Evolutionary conservation across 2,113 vertebrate genomes (phyloP).

Genomic region (Myrmecophaga tridactyla): DNA sequence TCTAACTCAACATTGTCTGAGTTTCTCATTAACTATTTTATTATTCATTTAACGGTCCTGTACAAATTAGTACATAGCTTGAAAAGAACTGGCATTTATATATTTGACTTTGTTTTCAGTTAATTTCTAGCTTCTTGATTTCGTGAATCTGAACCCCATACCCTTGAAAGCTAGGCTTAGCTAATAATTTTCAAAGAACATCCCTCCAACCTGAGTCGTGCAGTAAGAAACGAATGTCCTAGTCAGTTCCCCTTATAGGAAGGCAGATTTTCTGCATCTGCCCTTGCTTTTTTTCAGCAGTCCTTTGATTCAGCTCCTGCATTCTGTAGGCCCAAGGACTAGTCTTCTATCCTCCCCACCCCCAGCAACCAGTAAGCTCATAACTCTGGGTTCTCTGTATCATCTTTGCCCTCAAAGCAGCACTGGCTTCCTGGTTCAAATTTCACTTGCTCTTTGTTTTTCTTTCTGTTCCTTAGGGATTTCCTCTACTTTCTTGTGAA

Average conservation of each 20-base stretch:
- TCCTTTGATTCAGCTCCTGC: not conserved
- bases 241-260: not conserved
- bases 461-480: not conserved
- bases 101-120: not conserved
- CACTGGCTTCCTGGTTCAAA: not conserved
- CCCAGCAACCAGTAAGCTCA: not conserved
- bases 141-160: not conserved
- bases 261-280: not conserved
- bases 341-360: not conserved
- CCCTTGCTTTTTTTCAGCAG: not conserved
- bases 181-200: not conserved
- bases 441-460: constrained; percentile 23
- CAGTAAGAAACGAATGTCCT: not conserved
- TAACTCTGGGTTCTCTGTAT: not conserved
- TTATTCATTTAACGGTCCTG: not conserved
- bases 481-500: not conserved
- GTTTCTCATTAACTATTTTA: not conserved
- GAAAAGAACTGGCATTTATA: not conserved
- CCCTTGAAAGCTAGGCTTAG: not conserved
- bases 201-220: not conserved
- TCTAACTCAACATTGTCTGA: not conserved
- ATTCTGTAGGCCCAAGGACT: not conserved
- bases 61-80: not conserved
- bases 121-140: not conserved
- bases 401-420: not conserved